Conservation (phyloP, 2,797 vertebrate genomes). For the Gorsachius magnificus region DNA sequence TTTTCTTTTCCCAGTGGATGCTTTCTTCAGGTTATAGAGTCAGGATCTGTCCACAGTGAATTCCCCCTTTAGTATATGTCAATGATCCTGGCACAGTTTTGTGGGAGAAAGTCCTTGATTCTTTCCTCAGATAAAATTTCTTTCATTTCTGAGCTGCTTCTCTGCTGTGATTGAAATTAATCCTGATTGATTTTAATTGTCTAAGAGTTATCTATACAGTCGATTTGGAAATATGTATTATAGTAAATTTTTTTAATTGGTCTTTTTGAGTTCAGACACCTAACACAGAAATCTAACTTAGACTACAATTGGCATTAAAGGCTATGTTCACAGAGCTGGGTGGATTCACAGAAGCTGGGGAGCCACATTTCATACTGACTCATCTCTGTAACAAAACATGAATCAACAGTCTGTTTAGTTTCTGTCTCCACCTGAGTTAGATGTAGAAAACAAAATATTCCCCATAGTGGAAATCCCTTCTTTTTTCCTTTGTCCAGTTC, state of each 20-base stretch:
- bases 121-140: not conserved
- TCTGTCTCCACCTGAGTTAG: not conserved
- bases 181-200: not conserved
- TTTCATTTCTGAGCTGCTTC: not conserved
- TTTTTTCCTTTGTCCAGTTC: not conserved
- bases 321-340: not conserved
- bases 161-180: not conserved
- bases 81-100: accelerated
- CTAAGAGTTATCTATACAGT: not conserved
- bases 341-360: not conserved
- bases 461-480: not conserved
- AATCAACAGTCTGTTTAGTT: not conserved
- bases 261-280: not conserved
- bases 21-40: not conserved
- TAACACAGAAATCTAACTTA: not conserved
- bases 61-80: not conserved
- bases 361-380: not conserved
- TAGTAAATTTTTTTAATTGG: not conserved
- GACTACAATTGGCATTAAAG: not conserved
- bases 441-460: not conserved
- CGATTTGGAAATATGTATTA: not conserved
- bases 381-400: not conserved
- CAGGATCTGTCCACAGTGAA: not conserved
- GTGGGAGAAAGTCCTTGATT: not conserved
- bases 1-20: not conserved